Evolutionary conservation across 2,113 vertebrate genomes (phyloP).

Genomic region (Sapayoa aenigma): DNA sequence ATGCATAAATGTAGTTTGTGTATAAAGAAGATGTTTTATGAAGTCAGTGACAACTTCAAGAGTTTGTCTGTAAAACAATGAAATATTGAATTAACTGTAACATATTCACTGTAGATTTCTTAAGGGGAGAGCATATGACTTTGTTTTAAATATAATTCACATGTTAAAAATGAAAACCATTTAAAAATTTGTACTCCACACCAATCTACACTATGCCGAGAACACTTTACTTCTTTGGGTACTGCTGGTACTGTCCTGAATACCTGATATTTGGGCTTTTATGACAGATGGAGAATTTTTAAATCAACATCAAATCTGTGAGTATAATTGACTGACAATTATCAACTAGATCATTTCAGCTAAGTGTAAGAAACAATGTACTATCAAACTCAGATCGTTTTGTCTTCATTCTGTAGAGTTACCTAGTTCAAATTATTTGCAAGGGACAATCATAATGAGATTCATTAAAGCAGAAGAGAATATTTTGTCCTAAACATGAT

Average conservation of each 20-base stretch:
- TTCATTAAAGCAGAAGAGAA: neutral
- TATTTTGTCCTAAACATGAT: neutral
- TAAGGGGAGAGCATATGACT: neutral
- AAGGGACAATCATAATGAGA: neutral
- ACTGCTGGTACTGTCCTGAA: neutral
- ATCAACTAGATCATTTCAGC: neutral
- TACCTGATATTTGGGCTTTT: neutral
- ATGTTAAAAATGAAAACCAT: neutral
- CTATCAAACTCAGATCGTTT: neutral
- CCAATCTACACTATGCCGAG: neutral
- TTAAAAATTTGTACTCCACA: neutral
- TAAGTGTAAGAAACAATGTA: neutral
- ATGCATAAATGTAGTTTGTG: neutral
- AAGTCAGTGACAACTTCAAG: neutral
- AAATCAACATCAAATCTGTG: neutral
- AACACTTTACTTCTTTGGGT: too few species aligned
- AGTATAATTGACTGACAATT: neutral
- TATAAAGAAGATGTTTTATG: neutral
- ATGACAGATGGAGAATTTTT: neutral
- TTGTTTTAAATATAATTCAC: neutral
- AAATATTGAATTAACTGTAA: neutral
- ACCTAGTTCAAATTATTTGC: neutral
- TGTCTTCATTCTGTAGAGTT: neutral
- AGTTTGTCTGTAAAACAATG: neutral
- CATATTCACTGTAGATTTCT: neutral